phyloP scores from a whole-genome alignment of 2,888 invertebrate genomes.

The Pantelozetes paolii region DNA sequence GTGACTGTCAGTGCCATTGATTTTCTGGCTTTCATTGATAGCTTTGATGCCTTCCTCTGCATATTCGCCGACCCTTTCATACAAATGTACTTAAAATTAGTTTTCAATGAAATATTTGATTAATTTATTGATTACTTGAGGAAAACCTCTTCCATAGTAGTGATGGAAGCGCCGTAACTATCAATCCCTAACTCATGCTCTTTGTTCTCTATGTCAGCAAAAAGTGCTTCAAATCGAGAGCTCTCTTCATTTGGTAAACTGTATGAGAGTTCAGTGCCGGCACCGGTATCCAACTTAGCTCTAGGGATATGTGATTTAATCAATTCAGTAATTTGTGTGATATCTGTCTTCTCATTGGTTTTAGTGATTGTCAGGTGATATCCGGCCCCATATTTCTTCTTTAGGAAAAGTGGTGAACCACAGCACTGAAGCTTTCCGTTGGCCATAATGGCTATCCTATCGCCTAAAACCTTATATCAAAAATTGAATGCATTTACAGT shows the following conservation, averaged over 20 bases:
- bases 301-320: slow-evolving; percentile 53
- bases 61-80: slow-evolving; percentile 37
- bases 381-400: slow-evolving; percentile 58
- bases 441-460: slow-evolving; percentile 80
- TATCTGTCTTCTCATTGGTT: neutral
- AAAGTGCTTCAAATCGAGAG: slow-evolving; percentile 58
- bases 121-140: slow-evolving; percentile 57
- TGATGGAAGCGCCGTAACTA: slow-evolving; percentile 75
- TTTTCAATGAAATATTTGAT: slow-evolving; percentile 56
- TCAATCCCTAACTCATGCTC: slow-evolving; percentile 63
- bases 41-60: slow-evolving; percentile 37
- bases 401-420: slow-evolving; percentile 77
- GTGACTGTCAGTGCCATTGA: neutral
- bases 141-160: slow-evolving; percentile 90
- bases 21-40: neutral
- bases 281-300: slow-evolving; percentile 62
- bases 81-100: too few relatives aligned
- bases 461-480: slow-evolving; percentile 62
- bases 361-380: slow-evolving; percentile 48
- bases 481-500: neutral
- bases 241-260: slow-evolving; percentile 63
- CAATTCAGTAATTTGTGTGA: slow-evolving; percentile 45
- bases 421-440: slow-evolving; percentile 67
- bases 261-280: slow-evolving; percentile 71
- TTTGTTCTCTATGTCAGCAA: slow-evolving; percentile 62